phyloP scores from a whole-genome alignment of 1,140 invertebrate species.

The Lordiphosa mommai region DNA sequence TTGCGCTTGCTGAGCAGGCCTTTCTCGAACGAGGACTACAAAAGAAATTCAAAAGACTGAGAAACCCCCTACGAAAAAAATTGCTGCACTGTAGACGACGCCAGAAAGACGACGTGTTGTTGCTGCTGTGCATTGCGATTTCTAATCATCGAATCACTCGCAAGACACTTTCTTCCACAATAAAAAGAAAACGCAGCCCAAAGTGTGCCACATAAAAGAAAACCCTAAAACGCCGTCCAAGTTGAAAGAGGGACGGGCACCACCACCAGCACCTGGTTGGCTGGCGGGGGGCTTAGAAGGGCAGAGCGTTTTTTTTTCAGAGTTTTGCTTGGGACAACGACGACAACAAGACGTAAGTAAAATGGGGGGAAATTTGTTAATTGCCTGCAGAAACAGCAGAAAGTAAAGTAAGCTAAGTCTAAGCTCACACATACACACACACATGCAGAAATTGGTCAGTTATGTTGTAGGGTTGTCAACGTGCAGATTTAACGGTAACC shows the following conservation, averaged over 20 bases:
- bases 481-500: slow-evolving; percentile 14
- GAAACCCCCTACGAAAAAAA: slow-evolving; percentile 21
- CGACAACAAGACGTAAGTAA: slow-evolving; percentile 68
- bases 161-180: slow-evolving; percentile 61
- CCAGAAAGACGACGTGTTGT: not conserved
- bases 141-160: slow-evolving; percentile 49
- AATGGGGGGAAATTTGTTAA: slow-evolving; percentile 52
- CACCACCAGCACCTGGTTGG: slow-evolving; percentile 20
- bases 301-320: slow-evolving; percentile 49
- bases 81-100: slow-evolving; percentile 12
- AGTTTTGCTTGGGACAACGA: slow-evolving; percentile 68
- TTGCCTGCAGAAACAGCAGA: too few relatives aligned
- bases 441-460: slow-evolving; percentile 14
- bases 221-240: slow-evolving; percentile 34
- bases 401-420: not conserved
- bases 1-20: slow-evolving; percentile 40
- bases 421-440: slow-evolving; percentile 5
- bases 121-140: slow-evolving; percentile 45
- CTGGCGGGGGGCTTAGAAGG: slow-evolving; percentile 24
- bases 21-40: slow-evolving; percentile 29
- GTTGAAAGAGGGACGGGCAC: slow-evolving; percentile 5
- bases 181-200: slow-evolving; percentile 29
- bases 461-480: slow-evolving; percentile 8
- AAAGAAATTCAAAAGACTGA: slow-evolving; percentile 63
- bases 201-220: slow-evolving; percentile 48